Evolutionary conservation across 1,140 invertebrate genomes (phyloP).

Genomic region (Drosophila tsacasi): DNA sequence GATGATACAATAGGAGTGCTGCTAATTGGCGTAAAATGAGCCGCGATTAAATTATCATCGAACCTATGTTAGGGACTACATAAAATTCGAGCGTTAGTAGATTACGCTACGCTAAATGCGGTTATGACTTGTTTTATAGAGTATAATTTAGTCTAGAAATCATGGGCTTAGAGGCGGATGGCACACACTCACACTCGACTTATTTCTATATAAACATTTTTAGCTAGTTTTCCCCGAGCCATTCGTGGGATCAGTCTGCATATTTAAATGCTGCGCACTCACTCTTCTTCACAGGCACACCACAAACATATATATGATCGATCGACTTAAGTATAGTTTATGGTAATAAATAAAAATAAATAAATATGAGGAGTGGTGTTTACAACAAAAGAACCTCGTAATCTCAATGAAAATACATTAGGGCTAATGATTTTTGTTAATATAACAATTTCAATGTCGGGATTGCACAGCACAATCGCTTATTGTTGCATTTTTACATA

Average conservation of each 20-base stretch:
- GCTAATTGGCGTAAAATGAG: conserved; percentile 21
- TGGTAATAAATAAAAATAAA: conserved; percentile 67
- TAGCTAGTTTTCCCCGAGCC: conserved; percentile 9
- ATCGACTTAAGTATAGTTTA: conserved; percentile 59
- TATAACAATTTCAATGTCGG: conserved; percentile 71
- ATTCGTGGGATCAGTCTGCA: conserved; percentile 35
- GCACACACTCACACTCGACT: conserved; percentile 28
- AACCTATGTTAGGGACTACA: conserved; percentile 65
- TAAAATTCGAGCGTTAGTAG: conserved; percentile 45
- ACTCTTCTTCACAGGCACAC: conserved; percentile 30
- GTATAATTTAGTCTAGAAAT: conserved; percentile 46
- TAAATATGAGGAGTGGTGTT: conserved; percentile 47
- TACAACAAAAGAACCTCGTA: conserved; percentile 67
- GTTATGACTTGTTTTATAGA: conserved; percentile 32
- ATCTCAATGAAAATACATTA: conserved; percentile 60
- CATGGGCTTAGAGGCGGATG: conserved; percentile 25
- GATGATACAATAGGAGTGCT: conserved; percentile 52
- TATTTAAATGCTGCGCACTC: conserved; percentile 40
- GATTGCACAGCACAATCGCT: conserved; percentile 49
- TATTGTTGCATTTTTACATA: conserved; percentile 56
- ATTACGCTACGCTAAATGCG: conserved; percentile 61
- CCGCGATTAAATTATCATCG: conserved; percentile 24
- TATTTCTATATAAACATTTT: conserved; percentile 46
- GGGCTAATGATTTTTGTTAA: conserved; percentile 65
- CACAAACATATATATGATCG: conserved; percentile 17